phyloP scores from a whole-genome alignment of 2,797 vertebrate genomes.

The Diceros bicornis region DNA sequence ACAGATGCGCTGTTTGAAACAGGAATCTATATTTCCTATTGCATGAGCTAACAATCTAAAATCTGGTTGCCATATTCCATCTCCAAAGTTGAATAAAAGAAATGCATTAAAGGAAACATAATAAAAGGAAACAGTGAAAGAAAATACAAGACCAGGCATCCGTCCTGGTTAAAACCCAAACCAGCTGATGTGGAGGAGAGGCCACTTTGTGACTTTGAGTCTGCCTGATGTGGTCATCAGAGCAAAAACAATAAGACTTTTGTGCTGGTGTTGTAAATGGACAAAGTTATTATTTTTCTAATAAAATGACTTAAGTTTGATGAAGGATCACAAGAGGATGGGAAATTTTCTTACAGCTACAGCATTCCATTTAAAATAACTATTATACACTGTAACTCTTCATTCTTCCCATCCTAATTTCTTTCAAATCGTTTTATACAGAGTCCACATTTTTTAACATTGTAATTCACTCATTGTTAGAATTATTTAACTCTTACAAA shows the following conservation, averaged over 20 bases:
- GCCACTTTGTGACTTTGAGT: conserved; percentile 49
- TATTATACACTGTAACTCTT: background rate
- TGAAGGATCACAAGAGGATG: conserved; percentile 38
- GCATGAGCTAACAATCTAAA: conserved; percentile 71
- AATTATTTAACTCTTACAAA: background rate
- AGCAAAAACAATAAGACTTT: conserved; percentile 59
- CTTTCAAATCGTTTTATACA: background rate
- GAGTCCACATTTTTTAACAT: conserved; percentile 5
- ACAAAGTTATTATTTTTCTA: conserved; percentile 67
- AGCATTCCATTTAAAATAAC: conserved; percentile 13
- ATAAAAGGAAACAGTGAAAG: conserved; percentile 80
- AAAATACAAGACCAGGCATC: conserved; percentile 74
- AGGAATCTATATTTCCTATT: conserved; percentile 73
- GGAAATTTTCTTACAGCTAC: conserved; percentile 9
- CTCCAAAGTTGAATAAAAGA: conserved; percentile 66
- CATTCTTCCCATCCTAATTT: background rate
- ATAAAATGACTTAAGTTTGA: conserved; percentile 63
- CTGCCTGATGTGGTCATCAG: conserved; percentile 58
- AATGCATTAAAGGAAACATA: conserved; percentile 75
- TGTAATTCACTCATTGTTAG: background rate
- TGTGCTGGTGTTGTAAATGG: conserved; percentile 52
- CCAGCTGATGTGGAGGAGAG: conserved; percentile 46
- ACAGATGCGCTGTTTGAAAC: conserved; percentile 76
- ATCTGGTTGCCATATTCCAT: conserved; percentile 80
- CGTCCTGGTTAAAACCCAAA: conserved; percentile 69